Evolutionary conservation across 2,113 vertebrate genomes (phyloP), one percentile per base, ranked within the genome.

Genomic region (human): DNA sequence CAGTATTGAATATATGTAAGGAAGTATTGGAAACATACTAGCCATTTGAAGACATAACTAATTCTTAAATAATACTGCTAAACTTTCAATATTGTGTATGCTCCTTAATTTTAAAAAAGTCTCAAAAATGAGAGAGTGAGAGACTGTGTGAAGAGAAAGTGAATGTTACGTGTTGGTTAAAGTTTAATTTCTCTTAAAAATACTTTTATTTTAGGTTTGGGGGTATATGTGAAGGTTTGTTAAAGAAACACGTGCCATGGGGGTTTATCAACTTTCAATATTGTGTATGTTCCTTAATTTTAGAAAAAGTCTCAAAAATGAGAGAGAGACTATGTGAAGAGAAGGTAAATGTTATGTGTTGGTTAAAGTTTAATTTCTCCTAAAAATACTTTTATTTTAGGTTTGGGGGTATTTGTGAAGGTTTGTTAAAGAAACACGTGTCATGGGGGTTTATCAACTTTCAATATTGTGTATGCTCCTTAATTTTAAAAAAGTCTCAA

Each of bases 401-500:
- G 61, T 64, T 64, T 64, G 25, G 61, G 12, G 61, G 61, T 64
- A 32, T 64, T 32, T 64, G 27, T 32, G 61, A 64, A 64, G 61
- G 61, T 64, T 20, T 55, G 52, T 20, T 20, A 55, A 18, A 55
- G 18, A 20, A 64, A 64, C 61, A 30, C 12, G 2, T 14, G 61
- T 14, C 12, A 32, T 30, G 12, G 61, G 61, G 27, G 12, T 64
- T 64, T 64, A 30, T 43, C 43, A 43, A 43, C 43, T 43, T 43
- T 43, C 43, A 43, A 43, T 43, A 43, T 43, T 89, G 17, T 61
- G 3, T 40, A 48, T 78, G 48, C 13, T 86, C 4, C 38, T 89
- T 68, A 97, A 95, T 55, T 55, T 55, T 95, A 43, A 45, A 81
- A 96, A 80, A 59, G 48, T 10, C 59, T 97, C 64, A 38, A 79